These are phyloP conservation scores for Calliphora vomitoria DNA, from an alignment of 2,888 invertebrate species.

Conservation along the genomic window DNA sequence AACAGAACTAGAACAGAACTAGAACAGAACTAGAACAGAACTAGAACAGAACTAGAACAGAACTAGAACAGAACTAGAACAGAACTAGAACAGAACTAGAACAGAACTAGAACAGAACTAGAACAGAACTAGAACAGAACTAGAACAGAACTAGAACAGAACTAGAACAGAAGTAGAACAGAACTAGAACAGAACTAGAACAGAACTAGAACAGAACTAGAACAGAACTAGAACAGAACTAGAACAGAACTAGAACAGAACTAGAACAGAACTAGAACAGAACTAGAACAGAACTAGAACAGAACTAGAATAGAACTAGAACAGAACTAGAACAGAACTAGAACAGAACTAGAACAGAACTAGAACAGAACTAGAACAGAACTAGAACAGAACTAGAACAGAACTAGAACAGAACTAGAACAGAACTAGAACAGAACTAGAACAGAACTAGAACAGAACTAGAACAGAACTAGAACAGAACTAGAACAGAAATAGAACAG, in stretches of 20 bases:
- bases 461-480: not conserved
- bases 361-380: not conserved
- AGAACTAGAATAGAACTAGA: not conserved
- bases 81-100: not conserved
- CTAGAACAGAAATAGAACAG: not conserved
- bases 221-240: not conserved
- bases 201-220: not conserved
- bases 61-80: constrained; percentile 5
- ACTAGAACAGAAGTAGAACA: not conserved
- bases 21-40: not conserved
- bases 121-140: not conserved
- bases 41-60: not conserved
- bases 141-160: not conserved
- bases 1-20: not conserved
- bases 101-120: not conserved
- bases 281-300: constrained; percentile 5
- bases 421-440: not conserved
- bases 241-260: not conserved
- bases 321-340: not conserved
- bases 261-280: not conserved
- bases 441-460: not conserved
- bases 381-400: not conserved
- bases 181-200: not conserved
- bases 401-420: not conserved
- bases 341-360: not conserved